Evolutionary conservation across 2,113 vertebrate genomes (phyloP).

Genomic region (Sylvicapra grimmia): DNA sequence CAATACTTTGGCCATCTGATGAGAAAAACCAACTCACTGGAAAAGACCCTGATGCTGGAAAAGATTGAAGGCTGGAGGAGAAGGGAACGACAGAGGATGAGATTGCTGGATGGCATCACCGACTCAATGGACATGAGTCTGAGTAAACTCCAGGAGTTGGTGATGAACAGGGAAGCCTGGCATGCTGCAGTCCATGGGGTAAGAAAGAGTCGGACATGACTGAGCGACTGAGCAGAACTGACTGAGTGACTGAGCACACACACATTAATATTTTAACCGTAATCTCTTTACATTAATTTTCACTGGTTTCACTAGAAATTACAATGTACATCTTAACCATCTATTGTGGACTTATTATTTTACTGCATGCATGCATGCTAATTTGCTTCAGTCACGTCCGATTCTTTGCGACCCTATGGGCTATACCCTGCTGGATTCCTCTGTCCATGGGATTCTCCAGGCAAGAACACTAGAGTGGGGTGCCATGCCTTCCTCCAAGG

Average conservation of each 20-base stretch:
- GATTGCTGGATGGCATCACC: not conserved
- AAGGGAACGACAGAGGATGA: not conserved
- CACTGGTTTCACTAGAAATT: not conserved
- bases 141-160: not conserved
- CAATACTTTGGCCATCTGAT: not conserved
- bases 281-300: not conserved
- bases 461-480: not conserved
- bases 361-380: not conserved
- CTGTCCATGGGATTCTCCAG: not conserved
- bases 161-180: not conserved
- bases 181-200: not conserved
- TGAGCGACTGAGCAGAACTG: not conserved
- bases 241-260: not conserved
- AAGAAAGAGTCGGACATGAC: accelerated
- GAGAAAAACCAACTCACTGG: not conserved
- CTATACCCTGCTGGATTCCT: not conserved
- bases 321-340: not conserved
- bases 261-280: not conserved
- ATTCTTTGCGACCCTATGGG: not conserved
- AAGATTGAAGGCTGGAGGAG: not conserved
- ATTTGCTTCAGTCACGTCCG: accelerated
- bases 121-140: not conserved
- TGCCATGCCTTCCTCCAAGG: not conserved
- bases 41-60: not conserved
- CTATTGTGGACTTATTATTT: not conserved